Evolutionary conservation across 2,797 vertebrate species (phyloP), one percentile per base, ranked within the genome.

Genomic region (Sebastes iracundus): DNA sequence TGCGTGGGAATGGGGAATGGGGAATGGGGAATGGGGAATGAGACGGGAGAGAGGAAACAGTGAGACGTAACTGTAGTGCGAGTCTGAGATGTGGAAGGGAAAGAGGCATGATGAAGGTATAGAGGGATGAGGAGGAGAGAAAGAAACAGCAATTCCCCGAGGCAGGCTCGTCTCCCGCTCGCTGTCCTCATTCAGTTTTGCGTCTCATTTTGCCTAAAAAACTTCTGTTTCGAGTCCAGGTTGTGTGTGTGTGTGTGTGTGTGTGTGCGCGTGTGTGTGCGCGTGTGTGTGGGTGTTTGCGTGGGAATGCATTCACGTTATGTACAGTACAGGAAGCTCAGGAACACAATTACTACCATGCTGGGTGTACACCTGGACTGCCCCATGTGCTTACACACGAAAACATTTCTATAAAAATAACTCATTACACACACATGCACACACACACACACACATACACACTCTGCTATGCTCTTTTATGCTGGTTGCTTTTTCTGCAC

Each of bases 341-440:
- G 74, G 70, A 90, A 92, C 35, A 91, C 80, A 85, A 91, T 93
- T 91, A 92, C 63, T 23, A 9, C 58, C 90, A 72, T 79, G 86
- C 88, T 90, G 90, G 18, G 79, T 72, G 86, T 91, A 83, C 85
- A 92, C 87, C 89, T 93, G 92, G 73, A 71, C 74, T 46, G 35
- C 56, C 56, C 25, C 61, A 46, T 81, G 70, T 66, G 65, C 55
- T 84, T n/a, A 68, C 58, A 65, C 68, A 80, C 38, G 12, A 33
- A 63, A 72, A 75, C 25, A 52, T 62, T 53, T 65, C 38, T 13
- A 60, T 73, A 71, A 72, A 81, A 85, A 79, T 52, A 74, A 64
- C 35, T 79, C n/a, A 80, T 83, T 75, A 74, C 35, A 49, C 66
- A 72, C 35, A 30, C 78, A 77, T 27, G 16, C 63, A 30, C 6